Percentiles rank a stretch among this genome's conserved stretches.
Conservation (phyloP, 2,888 invertebrate genomes). For the Timandra comae region DNA sequence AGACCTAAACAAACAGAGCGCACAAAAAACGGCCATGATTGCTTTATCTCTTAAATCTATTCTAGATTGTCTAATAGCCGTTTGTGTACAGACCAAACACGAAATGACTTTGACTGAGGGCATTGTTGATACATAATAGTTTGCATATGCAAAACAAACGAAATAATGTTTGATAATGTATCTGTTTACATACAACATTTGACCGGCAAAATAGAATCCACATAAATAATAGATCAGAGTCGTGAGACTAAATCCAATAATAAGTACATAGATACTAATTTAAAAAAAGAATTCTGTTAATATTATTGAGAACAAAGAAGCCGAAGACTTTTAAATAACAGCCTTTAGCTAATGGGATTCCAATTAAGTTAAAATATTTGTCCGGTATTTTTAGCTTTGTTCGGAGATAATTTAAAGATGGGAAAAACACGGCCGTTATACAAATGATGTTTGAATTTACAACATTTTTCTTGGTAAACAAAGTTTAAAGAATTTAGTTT, state of each 20-base stretch:
- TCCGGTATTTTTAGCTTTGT: conserved; percentile 11
- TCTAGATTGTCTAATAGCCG: neutral
- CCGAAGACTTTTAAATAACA: conserved; percentile 13
- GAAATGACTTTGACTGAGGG: conserved; percentile 14
- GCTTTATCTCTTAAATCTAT: conserved; percentile 6
- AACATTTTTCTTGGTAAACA: conserved; percentile 10
- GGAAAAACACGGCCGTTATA: too few species aligned
- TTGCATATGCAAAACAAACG: conserved; percentile 15
- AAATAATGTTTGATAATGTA: conserved; percentile 11
- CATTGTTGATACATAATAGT: conserved; percentile 16
- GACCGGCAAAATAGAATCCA: too few species aligned
- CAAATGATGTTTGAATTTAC: too few species aligned
- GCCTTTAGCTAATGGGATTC: conserved; percentile 20
- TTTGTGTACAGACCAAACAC: conserved; percentile 1
- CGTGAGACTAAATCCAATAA: too few species aligned
- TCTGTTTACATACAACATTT: conserved; percentile 10
- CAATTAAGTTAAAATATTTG: conserved; percentile 25
- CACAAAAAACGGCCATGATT: conserved; percentile 3
- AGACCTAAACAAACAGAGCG: too few species aligned
- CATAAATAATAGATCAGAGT: too few species aligned
- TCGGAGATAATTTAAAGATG: conserved; percentile 6
- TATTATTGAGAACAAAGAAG: conserved; percentile 19
- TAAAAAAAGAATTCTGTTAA: neutral
- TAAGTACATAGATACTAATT: neutral
- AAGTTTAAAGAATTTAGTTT: conserved; percentile 39